Percentiles rank a stretch among this genome's conserved stretches.
Evolutionary conservation across 1,140 invertebrate genomes (phyloP).

Genomic region (Hydropsyche tenuis): DNA sequence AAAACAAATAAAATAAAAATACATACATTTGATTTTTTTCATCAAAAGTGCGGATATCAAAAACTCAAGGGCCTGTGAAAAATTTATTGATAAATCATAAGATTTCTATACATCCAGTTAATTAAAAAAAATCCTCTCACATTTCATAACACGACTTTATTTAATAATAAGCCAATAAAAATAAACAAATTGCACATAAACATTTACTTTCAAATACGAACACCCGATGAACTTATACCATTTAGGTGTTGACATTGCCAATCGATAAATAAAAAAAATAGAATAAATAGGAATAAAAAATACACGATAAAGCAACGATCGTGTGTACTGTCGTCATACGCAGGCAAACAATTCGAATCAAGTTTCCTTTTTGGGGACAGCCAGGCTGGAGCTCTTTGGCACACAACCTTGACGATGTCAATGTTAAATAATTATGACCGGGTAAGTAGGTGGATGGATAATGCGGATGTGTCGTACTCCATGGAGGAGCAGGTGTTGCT

Average conservation of each 20-base stretch:
- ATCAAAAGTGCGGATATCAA: no score
- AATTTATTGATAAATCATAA: no score
- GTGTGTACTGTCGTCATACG: conserved; percentile 5
- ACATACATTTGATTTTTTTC: no score
- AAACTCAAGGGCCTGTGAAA: no score
- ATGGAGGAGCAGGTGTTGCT: conserved; percentile 31
- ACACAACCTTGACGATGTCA: conserved; percentile 42
- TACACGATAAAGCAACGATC: no score
- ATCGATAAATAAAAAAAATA: conserved; percentile 2
- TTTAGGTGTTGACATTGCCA: conserved; percentile 33
- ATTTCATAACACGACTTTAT: no score
- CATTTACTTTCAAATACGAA: no score
- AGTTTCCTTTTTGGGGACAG: conserved; percentile 37
- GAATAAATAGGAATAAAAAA: neutral
- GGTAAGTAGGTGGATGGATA: conserved; percentile 33
- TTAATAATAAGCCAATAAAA: no score
- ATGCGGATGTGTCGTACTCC: conserved; percentile 18
- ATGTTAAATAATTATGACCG: conserved; percentile 43
- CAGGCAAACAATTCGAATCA: conserved; percentile 15
- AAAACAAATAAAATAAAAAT: no score
- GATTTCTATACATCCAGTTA: no score
- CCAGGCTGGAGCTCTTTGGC: conserved; percentile 7
- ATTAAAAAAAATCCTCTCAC: no score
- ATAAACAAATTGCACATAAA: no score
- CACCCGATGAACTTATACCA: neutral